phyloP scores from a whole-genome alignment of 2,888 invertebrate genomes.

The Morpho deidamia region DNA sequence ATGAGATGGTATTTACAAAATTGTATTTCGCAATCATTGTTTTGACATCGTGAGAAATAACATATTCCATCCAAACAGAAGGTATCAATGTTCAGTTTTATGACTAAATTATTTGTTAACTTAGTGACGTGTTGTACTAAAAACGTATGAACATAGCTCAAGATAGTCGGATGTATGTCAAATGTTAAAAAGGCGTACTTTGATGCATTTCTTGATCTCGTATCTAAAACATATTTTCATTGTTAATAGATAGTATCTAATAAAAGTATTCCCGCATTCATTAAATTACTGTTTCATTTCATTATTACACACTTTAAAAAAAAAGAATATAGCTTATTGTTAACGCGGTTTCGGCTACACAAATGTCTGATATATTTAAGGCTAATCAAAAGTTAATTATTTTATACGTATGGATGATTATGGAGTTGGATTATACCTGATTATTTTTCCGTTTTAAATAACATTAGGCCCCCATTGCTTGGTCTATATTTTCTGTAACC shows the following conservation, averaged over 20 bases:
- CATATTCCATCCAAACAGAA: conserved; percentile 46
- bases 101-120: conserved; percentile 43
- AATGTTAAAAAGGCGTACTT: conserved; percentile 22
- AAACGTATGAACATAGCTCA: conserved; percentile 35
- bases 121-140: conserved; percentile 40
- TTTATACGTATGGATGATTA: background rate
- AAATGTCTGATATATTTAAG: background rate
- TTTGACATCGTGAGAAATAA: conserved; percentile 41
- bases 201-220: background rate
- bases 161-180: conserved; percentile 31
- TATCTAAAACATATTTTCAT: conserved; percentile 15
- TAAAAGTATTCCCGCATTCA: too few relatives aligned
- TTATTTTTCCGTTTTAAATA: background rate
- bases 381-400: background rate
- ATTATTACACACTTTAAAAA: too few relatives aligned
- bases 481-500: conserved; percentile 32
- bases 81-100: conserved; percentile 38
- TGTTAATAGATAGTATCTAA: background rate
- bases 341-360: conserved; percentile 17
- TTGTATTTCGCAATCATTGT: conserved; percentile 33
- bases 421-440: conserved; percentile 23
- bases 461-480: conserved; percentile 5
- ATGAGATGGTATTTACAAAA: conserved; percentile 47
- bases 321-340: too few relatives aligned
- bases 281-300: too few relatives aligned